Base-by-base conservation (phyloP, 2,113 vertebrate genomes). In the Narcine bancroftii region DNA sequence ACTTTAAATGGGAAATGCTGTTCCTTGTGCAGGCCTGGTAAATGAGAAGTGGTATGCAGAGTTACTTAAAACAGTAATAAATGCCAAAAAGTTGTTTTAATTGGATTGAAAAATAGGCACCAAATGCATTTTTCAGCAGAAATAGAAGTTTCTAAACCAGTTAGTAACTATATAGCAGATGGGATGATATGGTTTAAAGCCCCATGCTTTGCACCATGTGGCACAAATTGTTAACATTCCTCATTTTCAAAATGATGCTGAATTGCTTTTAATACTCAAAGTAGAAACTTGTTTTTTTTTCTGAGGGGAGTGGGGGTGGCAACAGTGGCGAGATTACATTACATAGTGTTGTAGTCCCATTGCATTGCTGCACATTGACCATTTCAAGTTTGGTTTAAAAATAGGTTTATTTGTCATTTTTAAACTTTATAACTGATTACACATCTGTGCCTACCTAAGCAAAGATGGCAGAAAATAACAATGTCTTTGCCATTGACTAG, bases 41-140 rank as follows among this genome's bases (percentile, higher is more conserved):
- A 97, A 97, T 96, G 97, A 96, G 97, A 97, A 96, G 97, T 95
- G 95, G 96, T 96, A 97, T 97, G 96, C 95, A 96, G 96, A 97
- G 97, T 96, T 97, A 97, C 97, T 97, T 98, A 97, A 97, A 97
- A 97, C 87, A 96, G 96, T 97, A 97, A 97, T 98, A 99, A 98
- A 99, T 97, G 98, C 97, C 97, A 97, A 96, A 97, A 95, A 97
- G 96, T 96, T 97, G 95, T 97, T 96, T 96, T 99, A 99, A 99
- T 99, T 99, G 98, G 98, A 95, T 93, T 96, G 96, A 96, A 96
- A 97, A 97, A 97, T 97, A 95, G 96, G 95, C 92, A 94, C 93
- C 93, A 95, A 96, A 95, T 97, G 96, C 95, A 92, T 95, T 95
- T 93, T 92, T 96, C 93, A 94, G 95, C 94, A 95, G 95, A 96